phyloP scores from a whole-genome alignment of 2,113 vertebrate genomes.

The Lophochroa leadbeateri region DNA sequence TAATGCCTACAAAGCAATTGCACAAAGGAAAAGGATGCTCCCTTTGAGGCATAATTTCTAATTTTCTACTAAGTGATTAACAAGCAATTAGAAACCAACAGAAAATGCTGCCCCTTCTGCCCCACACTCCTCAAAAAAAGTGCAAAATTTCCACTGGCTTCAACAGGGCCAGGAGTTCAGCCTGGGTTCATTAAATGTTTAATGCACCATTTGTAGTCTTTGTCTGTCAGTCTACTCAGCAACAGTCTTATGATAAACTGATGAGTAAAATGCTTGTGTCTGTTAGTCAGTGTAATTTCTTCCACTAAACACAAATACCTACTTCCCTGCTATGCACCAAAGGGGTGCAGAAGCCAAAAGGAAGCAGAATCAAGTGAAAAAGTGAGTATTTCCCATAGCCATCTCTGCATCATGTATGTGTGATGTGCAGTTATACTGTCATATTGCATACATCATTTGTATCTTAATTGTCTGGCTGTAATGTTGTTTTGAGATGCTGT shows the following conservation, averaged over 20 bases:
- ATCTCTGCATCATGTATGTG: conserved; percentile 61
- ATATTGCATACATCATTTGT: background rate
- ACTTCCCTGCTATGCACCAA: conserved; percentile 74
- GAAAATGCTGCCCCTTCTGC: background rate
- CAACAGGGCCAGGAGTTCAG: conserved; percentile 22
- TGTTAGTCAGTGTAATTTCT: conserved; percentile 65
- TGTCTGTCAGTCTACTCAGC: conserved; percentile 49
- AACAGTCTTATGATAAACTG: conserved; percentile 51
- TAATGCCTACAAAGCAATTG: background rate
- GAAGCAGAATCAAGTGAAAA: conserved; percentile 76
- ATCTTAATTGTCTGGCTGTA: conserved; percentile 28
- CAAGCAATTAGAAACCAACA: background rate
- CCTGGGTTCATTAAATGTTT: conserved; percentile 65
- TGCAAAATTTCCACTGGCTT: background rate
- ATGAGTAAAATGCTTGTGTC: conserved; percentile 66
- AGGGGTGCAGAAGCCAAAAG: conserved; percentile 76
- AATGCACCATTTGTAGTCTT: conserved; percentile 56
- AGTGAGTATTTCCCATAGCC: conserved; percentile 78
- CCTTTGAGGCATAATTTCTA: conserved; percentile 13
- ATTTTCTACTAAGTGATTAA: conserved; percentile 16
- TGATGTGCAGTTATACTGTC: background rate
- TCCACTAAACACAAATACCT: conserved; percentile 69
- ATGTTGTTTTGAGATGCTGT: conserved; percentile 45
- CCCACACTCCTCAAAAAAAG: background rate
- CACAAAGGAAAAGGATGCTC: conserved; percentile 12